These are phyloP conservation scores for Carposina sasakii DNA, from an alignment of 1,140 invertebrate species.

Conservation along the genomic window DNA sequence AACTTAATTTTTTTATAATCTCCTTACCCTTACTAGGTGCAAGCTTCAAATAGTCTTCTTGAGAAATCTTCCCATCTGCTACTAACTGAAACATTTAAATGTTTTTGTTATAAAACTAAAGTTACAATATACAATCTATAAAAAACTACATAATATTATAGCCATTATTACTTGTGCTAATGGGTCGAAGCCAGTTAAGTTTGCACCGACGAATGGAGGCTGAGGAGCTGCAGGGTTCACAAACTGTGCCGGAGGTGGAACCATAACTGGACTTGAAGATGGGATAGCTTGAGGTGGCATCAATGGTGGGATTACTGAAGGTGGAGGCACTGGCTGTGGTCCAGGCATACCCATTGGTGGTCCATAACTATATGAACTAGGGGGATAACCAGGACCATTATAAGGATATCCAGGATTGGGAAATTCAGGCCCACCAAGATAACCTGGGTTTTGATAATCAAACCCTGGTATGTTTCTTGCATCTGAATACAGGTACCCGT, in stretches of 20 bases:
- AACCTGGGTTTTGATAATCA: too few relatives aligned
- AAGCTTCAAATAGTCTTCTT: constrained; percentile 62
- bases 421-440: too few relatives aligned
- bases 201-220: constrained; percentile 10
- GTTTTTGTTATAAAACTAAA: constrained; percentile 13
- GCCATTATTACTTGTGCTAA: constrained; percentile 54
- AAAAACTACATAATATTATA: neutral
- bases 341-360: constrained; percentile 16
- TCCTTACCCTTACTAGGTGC: constrained; percentile 58
- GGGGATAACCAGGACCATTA: too few relatives aligned
- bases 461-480: too few relatives aligned
- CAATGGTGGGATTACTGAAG: neutral
- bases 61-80: constrained; percentile 57
- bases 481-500: too few relatives aligned
- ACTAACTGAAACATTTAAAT: constrained; percentile 54
- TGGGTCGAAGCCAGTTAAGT: constrained; percentile 40
- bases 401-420: too few relatives aligned
- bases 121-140: constrained; percentile 9
- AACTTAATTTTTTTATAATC: too few relatives aligned
- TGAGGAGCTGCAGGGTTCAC: constrained; percentile 5
- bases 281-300: neutral
- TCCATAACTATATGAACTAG: too few relatives aligned
- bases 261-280: constrained; percentile 10
- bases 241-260: constrained; percentile 25
- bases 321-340: constrained; percentile 33